Evolutionary conservation across 2,113 vertebrate genomes (phyloP).

Genomic region (Aplodontia rufa): DNA sequence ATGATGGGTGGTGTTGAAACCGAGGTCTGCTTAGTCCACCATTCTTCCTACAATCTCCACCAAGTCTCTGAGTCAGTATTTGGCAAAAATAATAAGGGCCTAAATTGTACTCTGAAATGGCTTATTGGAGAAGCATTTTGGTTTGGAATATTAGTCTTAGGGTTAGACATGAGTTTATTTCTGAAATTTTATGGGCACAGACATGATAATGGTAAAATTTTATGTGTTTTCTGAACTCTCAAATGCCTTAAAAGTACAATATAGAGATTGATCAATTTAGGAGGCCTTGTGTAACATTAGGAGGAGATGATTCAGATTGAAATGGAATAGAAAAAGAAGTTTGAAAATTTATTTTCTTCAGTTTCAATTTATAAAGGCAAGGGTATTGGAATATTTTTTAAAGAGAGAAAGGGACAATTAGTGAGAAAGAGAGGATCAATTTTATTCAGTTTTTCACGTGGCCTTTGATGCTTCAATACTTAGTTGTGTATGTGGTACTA

Average conservation of each 20-base stretch:
- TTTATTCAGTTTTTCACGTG: too few species aligned
- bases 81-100: not conserved
- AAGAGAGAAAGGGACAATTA: too few species aligned
- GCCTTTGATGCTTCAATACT: too few species aligned
- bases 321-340: not conserved
- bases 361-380: not conserved
- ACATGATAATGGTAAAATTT: not conserved
- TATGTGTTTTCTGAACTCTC: not conserved
- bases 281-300: not conserved
- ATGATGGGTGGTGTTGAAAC: not conserved
- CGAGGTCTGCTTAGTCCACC: not conserved
- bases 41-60: not conserved
- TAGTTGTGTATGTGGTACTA: too few species aligned
- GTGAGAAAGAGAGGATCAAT: too few species aligned
- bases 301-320: not conserved
- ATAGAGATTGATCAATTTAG: not conserved
- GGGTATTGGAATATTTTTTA: not conserved
- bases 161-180: not conserved
- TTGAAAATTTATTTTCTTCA: not conserved
- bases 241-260: not conserved
- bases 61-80: not conserved
- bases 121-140: not conserved
- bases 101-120: not conserved
- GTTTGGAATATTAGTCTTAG: not conserved
- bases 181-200: not conserved